These are phyloP conservation scores for Centropus bengalensis DNA, from an alignment of 2,113 vertebrate species.

Conservation along the genomic window DNA sequence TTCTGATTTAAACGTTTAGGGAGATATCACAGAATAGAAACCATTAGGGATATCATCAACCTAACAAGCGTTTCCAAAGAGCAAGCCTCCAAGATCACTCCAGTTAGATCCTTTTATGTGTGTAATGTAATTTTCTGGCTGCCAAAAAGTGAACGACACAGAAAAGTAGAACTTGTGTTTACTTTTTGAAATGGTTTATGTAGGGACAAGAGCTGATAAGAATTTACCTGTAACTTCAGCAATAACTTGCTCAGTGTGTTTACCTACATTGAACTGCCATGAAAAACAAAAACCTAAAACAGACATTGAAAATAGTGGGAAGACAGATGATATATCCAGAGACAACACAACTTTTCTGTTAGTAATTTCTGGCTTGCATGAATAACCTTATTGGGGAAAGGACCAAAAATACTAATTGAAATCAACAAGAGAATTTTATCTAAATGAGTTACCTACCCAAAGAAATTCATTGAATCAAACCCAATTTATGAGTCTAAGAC, in stretches of 20 bases:
- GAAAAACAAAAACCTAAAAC: background rate
- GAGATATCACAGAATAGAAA: background rate
- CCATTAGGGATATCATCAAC: background rate
- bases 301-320: background rate
- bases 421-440: background rate
- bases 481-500: background rate
- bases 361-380: background rate
- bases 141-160: background rate
- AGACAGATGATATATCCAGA: background rate
- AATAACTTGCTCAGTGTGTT: background rate
- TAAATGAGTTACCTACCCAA: background rate
- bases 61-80: background rate
- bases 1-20: background rate
- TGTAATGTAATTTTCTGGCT: background rate
- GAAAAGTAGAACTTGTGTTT: background rate
- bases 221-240: background rate
- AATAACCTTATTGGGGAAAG: background rate
- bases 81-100: background rate
- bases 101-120: background rate
- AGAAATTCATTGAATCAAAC: background rate
- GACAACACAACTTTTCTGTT: background rate
- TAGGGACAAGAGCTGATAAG: fast-evolving
- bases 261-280: background rate
- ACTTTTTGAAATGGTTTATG: background rate
- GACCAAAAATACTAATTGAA: background rate